Conservation (phyloP, 2,113 vertebrate species). For the Megalops atlanticus region DNA sequence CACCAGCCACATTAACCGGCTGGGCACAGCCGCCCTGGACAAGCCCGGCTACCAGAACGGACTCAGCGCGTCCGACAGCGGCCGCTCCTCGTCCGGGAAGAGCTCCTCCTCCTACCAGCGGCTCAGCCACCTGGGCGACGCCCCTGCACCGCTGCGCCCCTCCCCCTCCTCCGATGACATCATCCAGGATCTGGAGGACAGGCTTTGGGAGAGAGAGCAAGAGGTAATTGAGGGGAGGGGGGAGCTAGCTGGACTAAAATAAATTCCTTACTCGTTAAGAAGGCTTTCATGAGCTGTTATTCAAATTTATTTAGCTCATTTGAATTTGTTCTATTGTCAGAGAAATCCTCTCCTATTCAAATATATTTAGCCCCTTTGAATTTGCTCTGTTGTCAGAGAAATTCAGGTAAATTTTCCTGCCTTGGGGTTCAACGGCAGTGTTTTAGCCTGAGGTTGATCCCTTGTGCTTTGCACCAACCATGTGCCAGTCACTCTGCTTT, state of each 20-base stretch:
- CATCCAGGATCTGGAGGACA: constrained; percentile 85
- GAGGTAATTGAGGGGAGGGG: constrained; percentile 60
- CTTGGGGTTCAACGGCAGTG: background rate
- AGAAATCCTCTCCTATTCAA: background rate
- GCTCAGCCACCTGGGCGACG: constrained; percentile 78
- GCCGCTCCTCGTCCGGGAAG: constrained; percentile 85
- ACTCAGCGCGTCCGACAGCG: constrained; percentile 84
- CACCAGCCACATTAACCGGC: constrained; percentile 88
- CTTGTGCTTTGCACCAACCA: background rate
- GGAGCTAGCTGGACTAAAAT: background rate
- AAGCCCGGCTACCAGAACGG: constrained; percentile 71
- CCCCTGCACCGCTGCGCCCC: constrained; percentile 71
- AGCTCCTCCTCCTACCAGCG: constrained; percentile 82
- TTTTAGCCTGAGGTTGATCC: background rate
- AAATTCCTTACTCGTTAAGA: background rate
- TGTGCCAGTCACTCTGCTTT: background rate
- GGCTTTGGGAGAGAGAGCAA: constrained; percentile 88
- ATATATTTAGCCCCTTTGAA: background rate
- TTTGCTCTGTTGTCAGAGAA: background rate
- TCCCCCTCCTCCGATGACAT: constrained; percentile 82
- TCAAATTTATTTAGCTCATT: background rate
- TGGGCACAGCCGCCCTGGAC: constrained; percentile 71
- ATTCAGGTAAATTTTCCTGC: background rate
- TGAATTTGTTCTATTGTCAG: background rate
- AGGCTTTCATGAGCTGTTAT: background rate